These are phyloP conservation scores for Papilio machaon DNA, from an alignment of 1,140 invertebrate species.

Conservation along the genomic window DNA sequence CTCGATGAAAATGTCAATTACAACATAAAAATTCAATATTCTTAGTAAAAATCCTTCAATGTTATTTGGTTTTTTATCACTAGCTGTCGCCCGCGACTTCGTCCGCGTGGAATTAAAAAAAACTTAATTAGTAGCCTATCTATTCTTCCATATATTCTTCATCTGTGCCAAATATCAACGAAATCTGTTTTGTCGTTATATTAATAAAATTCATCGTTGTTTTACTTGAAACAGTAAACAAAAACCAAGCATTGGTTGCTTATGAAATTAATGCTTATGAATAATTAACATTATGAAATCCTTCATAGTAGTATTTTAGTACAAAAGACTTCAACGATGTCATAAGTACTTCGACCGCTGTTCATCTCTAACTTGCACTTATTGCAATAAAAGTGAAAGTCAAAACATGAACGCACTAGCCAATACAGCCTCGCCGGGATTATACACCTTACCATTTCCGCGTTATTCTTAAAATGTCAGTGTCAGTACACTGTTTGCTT, in stretches of 20 bases:
- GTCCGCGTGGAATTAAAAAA: too few species aligned
- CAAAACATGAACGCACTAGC: slow-evolving; percentile 12
- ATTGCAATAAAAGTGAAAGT: slow-evolving; percentile 31
- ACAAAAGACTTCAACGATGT: not conserved
- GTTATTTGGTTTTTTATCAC: too few species aligned
- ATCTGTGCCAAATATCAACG: too few species aligned
- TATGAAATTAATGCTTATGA: too few species aligned
- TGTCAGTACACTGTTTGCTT: slow-evolving; percentile 26
- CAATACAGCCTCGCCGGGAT: slow-evolving; percentile 21
- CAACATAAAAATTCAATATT: too few species aligned
- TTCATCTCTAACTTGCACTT: not conserved
- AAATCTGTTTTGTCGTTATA: too few species aligned
- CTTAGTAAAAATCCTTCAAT: too few species aligned
- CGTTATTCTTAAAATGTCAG: slow-evolving; percentile 32
- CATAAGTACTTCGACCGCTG: not conserved
- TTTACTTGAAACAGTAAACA: not conserved
- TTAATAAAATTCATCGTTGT: too few species aligned
- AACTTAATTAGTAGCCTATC: too few species aligned
- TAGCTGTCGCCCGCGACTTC: too few species aligned
- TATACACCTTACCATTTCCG: slow-evolving; percentile 16
- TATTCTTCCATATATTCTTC: too few species aligned
- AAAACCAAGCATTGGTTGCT: not conserved
- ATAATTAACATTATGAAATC: not conserved
- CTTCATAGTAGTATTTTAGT: not conserved
- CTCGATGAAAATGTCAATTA: too few species aligned